These are phyloP conservation scores for Enteromius radiatus DNA, from an alignment of 2,797 vertebrate species.

Conservation along the genomic window DNA sequence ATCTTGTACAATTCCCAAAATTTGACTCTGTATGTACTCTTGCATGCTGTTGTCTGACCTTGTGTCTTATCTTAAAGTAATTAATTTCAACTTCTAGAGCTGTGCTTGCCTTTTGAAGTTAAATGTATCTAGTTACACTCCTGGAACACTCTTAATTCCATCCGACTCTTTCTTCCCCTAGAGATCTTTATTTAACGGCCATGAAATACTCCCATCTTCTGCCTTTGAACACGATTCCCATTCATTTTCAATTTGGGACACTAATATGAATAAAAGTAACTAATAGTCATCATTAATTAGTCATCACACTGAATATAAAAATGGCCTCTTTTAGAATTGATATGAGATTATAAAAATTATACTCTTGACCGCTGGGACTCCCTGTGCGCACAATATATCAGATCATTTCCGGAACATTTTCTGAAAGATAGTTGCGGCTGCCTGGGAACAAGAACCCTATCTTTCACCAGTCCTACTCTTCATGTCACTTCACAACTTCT, in stretches of 20 bases:
- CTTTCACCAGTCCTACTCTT: conserved; percentile 40
- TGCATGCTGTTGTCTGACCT: conserved; percentile 24
- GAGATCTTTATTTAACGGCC: conserved; percentile 51
- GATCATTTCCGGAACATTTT: conserved; percentile 39
- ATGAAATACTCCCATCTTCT: conserved; percentile 59
- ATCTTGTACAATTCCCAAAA: background rate
- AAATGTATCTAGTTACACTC: conserved; percentile 39
- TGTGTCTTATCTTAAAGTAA: conserved; percentile 15
- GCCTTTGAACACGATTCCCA: conserved; percentile 57
- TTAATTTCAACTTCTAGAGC: conserved; percentile 17
- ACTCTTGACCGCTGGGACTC: conserved; percentile 41
- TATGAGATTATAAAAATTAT: conserved; percentile 51
- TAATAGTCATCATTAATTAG: conserved; percentile 60
- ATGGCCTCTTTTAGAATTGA: conserved; percentile 54
- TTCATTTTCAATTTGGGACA: conserved; percentile 53
- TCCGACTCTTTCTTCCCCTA: background rate
- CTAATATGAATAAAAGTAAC: conserved; percentile 58
- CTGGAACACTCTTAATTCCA: conserved; percentile 38
- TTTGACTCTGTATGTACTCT: background rate
- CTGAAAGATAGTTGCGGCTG: conserved; percentile 2
- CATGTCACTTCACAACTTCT: conserved; percentile 60
- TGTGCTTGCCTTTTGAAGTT: conserved; percentile 36
- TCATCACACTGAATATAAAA: conserved; percentile 51
- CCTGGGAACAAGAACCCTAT: conserved; percentile 17
- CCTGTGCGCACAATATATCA: conserved; percentile 42